Evolutionary conservation across 2,797 vertebrate species (phyloP).

Genomic region (Prionace glauca): DNA sequence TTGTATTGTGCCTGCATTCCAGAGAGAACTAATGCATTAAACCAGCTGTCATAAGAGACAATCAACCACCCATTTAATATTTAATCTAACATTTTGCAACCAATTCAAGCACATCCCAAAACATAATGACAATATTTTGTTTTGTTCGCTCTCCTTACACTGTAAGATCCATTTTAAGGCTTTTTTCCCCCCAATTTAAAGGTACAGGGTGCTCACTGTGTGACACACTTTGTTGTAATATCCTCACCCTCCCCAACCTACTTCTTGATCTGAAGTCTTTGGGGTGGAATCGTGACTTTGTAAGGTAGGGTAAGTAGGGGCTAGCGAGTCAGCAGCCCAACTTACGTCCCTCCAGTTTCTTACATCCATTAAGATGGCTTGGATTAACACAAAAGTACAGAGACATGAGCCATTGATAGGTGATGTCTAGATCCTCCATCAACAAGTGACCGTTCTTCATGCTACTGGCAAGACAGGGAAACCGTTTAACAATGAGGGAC

Average conservation of each 20-base stretch:
- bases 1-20: neutral
- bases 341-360: neutral
- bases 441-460: neutral
- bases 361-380: neutral
- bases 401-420: neutral
- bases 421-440: neutral
- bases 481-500: neutral
- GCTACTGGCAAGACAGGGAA: neutral
- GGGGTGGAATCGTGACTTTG: neutral
- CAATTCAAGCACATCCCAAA: neutral
- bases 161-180: neutral
- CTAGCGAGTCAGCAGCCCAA: neutral
- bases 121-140: neutral
- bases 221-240: neutral
- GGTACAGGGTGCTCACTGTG: neutral
- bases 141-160: neutral
- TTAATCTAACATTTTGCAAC: neutral
- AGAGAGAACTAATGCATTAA: neutral
- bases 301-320: neutral
- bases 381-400: neutral
- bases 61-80: neutral
- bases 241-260: neutral
- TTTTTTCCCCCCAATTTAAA: neutral
- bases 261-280: neutral
- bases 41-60: neutral